Base-by-base conservation (phyloP, 2,797 vertebrate genomes). In the Neosilurus hyrtlii region DNA sequence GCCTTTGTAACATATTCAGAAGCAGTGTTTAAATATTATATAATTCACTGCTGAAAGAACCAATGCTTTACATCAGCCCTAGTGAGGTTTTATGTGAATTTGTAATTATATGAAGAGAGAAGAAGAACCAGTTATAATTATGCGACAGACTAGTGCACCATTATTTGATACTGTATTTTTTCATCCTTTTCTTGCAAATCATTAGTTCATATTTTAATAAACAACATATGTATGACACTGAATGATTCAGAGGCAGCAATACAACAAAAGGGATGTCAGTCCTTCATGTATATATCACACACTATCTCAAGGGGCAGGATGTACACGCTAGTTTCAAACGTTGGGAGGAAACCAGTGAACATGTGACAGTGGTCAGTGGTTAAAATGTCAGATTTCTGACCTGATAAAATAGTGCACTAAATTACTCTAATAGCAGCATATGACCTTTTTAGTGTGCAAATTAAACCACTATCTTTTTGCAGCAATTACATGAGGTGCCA, bases 41-140 rank as follows among this genome's bases (percentile, higher is more conserved):
- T 49, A 63, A 51, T 8, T 43, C 10, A n/a, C 2, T 62, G n/a
- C 35, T 61, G 9, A 30, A 57, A 52, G 24, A 24, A 24, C 24
- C 22, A 24, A 72, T 49, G 26, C 4, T 35, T 20, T 6, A 74
- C 30, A 9, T 73, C 2, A 73, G 4, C 51, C 20, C 26, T 10
- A 22, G 30, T 73, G 10, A 18, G 15, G 5, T n/a, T 54, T 54
- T 72, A 70, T 71, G 49, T 71, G 9, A 49, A 20, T 24, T 52
- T 52, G 24, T 73, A 49, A 26, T 26, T 26, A 52, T 73, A 72
- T 72, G 49, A 71, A 71, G 68, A 71, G 5, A 49, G 37, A 70
- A n/a, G 35, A 51, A 6, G 14, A 2, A 8, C 9, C 14, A 3
- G 14, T 24, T 70, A n/a, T 49, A 0, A 22, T 63, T 5, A 4